Conservation (phyloP, 2,888 invertebrate genomes). For the Amblyjoppa fuscipennis region DNA sequence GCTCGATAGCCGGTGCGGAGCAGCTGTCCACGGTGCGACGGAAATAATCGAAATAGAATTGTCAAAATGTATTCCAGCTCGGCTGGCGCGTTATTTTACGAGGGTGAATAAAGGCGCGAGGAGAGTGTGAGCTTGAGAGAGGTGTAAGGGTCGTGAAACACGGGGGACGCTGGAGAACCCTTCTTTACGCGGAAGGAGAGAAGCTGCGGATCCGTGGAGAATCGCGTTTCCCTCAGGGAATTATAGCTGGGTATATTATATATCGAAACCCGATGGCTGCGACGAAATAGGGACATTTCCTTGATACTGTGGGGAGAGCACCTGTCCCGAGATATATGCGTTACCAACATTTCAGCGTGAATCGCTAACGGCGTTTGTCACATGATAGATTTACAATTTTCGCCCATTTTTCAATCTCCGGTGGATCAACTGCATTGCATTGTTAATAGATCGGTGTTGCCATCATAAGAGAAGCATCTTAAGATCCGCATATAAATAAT, state of each 20-base stretch:
- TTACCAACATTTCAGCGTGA: constrained; percentile 1
- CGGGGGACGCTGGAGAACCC: constrained; percentile 71
- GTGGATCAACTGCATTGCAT: constrained; percentile 1
- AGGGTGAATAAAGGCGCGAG: constrained; percentile 77
- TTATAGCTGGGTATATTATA: constrained; percentile 80
- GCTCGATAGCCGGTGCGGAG: constrained; percentile 58
- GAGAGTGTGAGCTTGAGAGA: constrained; percentile 19
- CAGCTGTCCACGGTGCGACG: constrained; percentile 73
- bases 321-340: constrained; percentile 14
- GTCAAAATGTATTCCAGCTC: constrained; percentile 83
- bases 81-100: constrained; percentile 83
- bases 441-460: background rate
- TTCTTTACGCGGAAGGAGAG: constrained; percentile 78
- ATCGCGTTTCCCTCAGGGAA: constrained; percentile 81
- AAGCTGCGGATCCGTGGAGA: constrained; percentile 81
- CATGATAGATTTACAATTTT: background rate
- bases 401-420: background rate
- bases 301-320: constrained; percentile 18
- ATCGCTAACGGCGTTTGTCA: background rate
- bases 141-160: constrained; percentile 55
- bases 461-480: too few species aligned
- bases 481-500: too few species aligned
- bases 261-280: constrained; percentile 77
- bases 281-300: constrained; percentile 38
- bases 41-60: constrained; percentile 85